Evolutionary conservation across 1,140 invertebrate genomes (phyloP).

Genomic region (Sarcophaga peregrina): DNA sequence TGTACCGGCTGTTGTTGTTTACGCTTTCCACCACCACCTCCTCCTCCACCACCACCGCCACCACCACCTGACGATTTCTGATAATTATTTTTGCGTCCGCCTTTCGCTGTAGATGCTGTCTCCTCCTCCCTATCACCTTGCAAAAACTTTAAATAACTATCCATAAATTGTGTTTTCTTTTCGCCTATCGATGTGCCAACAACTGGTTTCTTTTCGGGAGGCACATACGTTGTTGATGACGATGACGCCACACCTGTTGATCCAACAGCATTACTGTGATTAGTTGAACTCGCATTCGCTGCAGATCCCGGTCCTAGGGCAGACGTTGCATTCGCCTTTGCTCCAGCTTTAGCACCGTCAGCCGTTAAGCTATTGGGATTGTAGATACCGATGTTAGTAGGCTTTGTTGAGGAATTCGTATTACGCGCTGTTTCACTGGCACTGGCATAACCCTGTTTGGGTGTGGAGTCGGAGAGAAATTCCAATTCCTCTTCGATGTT

Average conservation of each 20-base stretch:
- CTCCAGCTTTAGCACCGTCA: conserved; percentile 43
- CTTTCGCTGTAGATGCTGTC: conserved; percentile 69
- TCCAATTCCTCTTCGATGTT: conserved; percentile 87
- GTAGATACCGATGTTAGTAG: conserved; percentile 63
- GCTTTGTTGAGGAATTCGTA: conserved; percentile 49
- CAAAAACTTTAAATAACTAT: conserved; percentile 84
- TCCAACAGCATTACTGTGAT: neutral
- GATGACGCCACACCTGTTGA: neutral
- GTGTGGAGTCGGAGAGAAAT: conserved; percentile 75
- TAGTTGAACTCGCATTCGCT: neutral
- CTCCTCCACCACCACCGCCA: neutral
- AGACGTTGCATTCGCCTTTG: conserved; percentile 31
- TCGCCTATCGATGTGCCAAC: conserved; percentile 70
- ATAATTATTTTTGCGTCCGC: conserved; percentile 61
- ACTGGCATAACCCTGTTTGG: conserved; percentile 67
- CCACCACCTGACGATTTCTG: conserved; percentile 50
- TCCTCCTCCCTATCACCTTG: conserved; percentile 83
- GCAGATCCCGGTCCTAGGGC: neutral
- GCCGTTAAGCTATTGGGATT: conserved; percentile 50
- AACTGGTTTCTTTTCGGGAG: conserved; percentile 67
- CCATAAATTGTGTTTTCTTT: conserved; percentile 81
- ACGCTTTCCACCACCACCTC: conserved; percentile 48
- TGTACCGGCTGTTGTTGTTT: conserved; percentile 52
- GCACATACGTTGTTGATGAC: conserved; percentile 16
- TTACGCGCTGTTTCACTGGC: conserved; percentile 64